Conservation (phyloP, 1,140 invertebrate species). For the Drosophila auraria region DNA sequence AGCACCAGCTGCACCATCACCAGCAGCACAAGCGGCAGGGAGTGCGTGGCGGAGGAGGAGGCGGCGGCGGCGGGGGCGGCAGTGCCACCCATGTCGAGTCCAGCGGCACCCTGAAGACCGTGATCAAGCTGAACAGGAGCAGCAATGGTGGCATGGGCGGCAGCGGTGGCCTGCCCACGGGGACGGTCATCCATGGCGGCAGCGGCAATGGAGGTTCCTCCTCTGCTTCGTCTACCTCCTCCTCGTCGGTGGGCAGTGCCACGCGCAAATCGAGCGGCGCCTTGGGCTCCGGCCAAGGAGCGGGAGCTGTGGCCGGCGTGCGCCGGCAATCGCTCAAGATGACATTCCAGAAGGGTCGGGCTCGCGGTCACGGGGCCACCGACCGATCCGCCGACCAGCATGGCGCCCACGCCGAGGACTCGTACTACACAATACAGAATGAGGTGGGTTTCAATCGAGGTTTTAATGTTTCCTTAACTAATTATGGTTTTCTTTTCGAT, state of each 20-base stretch:
- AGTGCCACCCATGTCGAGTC: constrained; percentile 85
- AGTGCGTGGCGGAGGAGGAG: constrained; percentile 58
- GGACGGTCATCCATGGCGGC: constrained; percentile 63
- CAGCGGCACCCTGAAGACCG: constrained; percentile 91
- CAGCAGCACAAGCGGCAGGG: constrained; percentile 77
- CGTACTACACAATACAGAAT: constrained; percentile 91
- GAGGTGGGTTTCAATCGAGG: constrained; percentile 87
- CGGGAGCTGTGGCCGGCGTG: constrained; percentile 84
- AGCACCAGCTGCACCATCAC: constrained; percentile 81
- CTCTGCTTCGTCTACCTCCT: constrained; percentile 30
- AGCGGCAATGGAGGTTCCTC: constrained; percentile 9
- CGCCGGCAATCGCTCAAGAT: constrained; percentile 90
- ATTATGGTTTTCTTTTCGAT: constrained; percentile 34
- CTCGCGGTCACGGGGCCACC: constrained; percentile 86
- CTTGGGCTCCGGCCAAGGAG: constrained; percentile 11
- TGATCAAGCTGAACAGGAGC: constrained; percentile 90
- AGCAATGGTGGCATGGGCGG: constrained; percentile 59
- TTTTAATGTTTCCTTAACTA: background rate
- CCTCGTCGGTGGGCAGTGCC: constrained; percentile 84
- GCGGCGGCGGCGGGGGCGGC: constrained; percentile 61
- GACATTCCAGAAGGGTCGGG: constrained; percentile 91
- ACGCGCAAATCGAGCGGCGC: constrained; percentile 62
- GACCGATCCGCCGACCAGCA: constrained; percentile 85
- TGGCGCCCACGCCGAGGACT: constrained; percentile 87
- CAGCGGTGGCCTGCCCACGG: constrained; percentile 54